Evolutionary conservation across 1,140 invertebrate species (phyloP), one percentile per base, ranked within the genome.

Genomic region (Drosophila cardini): DNA sequence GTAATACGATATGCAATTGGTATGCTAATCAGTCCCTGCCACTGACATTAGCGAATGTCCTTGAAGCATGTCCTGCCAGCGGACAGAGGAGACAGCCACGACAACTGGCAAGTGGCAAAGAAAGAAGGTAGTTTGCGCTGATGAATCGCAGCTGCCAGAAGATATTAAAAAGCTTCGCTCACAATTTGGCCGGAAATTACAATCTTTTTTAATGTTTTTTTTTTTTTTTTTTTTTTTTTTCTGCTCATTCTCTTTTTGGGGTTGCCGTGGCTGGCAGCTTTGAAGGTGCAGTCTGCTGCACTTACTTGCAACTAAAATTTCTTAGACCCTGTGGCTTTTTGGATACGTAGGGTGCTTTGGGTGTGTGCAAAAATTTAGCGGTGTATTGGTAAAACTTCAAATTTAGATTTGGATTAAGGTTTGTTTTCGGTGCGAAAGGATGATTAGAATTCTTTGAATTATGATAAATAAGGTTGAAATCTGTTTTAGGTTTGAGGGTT

Each of bases 111-210:
- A 45, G 53, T 10, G 1, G 30, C 13, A 9, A 34, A 11, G 15
- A 16, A 48, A 38, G 45, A 52, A 30, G 36, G 13, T 63, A 52
- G 46, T 63, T 52, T 15, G 60, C 11, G 16, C 53, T 74, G 40
- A 61, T 60, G 64, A 53, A 56, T 56, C 38, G 36, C 36, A 69
- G 38, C 67, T 69, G 67, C 30, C 38, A 57, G 52, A 48, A 65
- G 61, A 72, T 72, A 62, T 55, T 73, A 73, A 69, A 68, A 72
- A 72, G 62, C 34, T 62, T 62, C 43, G 32, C 48, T 73, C 42
- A 73, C 64, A 73, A 73, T 68, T 76, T 68, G 34, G 57, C 81
- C 81, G 81, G 81, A 84, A 80, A 84, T 84, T 77, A 77, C 69
- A 69, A 83, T 75, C 42, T 34, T 43, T 63, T 74, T 67, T 69